Conservation (phyloP, 2,113 vertebrate genomes). For the Arenaria interpres region DNA sequence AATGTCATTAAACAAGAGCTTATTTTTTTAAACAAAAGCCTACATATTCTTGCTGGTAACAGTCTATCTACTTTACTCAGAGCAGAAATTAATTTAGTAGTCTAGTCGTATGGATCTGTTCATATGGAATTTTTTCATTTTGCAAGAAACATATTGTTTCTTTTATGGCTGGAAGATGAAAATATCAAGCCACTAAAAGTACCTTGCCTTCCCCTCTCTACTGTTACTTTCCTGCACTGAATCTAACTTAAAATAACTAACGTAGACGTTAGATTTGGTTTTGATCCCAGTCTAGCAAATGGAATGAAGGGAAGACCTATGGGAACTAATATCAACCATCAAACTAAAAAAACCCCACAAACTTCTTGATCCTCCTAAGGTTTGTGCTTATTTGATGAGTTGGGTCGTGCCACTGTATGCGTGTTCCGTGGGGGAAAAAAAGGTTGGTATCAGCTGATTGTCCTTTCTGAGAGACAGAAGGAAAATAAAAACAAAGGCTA, state of each 20-base stretch:
- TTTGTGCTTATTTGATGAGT: not conserved
- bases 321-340: not conserved
- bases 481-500: not conserved
- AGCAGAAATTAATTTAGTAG: not conserved
- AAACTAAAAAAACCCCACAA: not conserved
- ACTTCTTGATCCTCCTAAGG: not conserved
- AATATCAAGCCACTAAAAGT: not conserved
- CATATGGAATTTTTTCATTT: not conserved
- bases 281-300: not conserved
- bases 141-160: not conserved
- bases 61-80: not conserved
- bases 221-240: not conserved
- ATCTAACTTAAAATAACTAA: not conserved
- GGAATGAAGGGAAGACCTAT: not conserved
- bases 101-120: not conserved
- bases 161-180: not conserved
- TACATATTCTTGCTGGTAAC: not conserved
- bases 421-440: not conserved
- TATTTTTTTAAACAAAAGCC: not conserved
- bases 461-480: not conserved
- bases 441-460: not conserved
- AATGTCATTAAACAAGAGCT: not conserved
- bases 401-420: not conserved
- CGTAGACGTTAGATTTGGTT: not conserved
- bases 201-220: not conserved